phyloP scores from a whole-genome alignment of 1,140 invertebrate genomes.

The Microplitis demolitor region DNA sequence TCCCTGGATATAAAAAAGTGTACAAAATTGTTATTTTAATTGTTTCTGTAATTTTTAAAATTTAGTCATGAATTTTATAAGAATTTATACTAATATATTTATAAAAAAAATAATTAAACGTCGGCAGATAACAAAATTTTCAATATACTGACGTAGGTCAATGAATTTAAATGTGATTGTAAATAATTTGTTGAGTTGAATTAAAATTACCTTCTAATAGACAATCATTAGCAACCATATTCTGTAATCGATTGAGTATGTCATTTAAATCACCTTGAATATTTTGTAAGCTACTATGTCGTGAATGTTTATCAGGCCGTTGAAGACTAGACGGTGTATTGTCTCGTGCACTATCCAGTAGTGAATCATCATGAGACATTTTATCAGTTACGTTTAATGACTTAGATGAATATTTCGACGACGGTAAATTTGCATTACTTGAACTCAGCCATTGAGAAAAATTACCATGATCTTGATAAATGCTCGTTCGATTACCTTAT shows the following conservation, averaged over 20 bases:
- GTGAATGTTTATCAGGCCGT: conserved; percentile 54
- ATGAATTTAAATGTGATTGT: too few species aligned
- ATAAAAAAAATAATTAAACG: too few species aligned
- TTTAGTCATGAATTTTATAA: too few species aligned
- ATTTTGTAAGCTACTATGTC: conserved; percentile 59
- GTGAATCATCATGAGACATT: conserved; percentile 35
- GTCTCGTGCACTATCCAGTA: conserved; percentile 47
- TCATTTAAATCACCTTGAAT: conserved; percentile 63
- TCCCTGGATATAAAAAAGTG: too few species aligned
- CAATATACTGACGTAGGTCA: too few species aligned
- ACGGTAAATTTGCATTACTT: conserved; percentile 39
- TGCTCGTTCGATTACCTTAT: conserved; percentile 47
- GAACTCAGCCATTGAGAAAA: conserved; percentile 57
- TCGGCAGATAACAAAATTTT: too few species aligned
- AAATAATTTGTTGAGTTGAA: not conserved
- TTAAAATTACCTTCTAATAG: conserved; percentile 50
- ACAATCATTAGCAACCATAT: conserved; percentile 61
- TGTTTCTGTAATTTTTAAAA: too few species aligned
- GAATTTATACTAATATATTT: too few species aligned
- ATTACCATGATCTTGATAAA: conserved; percentile 44
- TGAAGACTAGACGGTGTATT: conserved; percentile 55
- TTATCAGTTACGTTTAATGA: conserved; percentile 26
- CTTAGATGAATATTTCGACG: conserved; percentile 41
- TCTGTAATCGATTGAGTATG: conserved; percentile 61
- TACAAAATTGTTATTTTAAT: too few species aligned